These are phyloP conservation scores for Pterobdella sp. DNA, from an alignment of 2,888 invertebrate genomes.

Conservation along the genomic window DNA sequence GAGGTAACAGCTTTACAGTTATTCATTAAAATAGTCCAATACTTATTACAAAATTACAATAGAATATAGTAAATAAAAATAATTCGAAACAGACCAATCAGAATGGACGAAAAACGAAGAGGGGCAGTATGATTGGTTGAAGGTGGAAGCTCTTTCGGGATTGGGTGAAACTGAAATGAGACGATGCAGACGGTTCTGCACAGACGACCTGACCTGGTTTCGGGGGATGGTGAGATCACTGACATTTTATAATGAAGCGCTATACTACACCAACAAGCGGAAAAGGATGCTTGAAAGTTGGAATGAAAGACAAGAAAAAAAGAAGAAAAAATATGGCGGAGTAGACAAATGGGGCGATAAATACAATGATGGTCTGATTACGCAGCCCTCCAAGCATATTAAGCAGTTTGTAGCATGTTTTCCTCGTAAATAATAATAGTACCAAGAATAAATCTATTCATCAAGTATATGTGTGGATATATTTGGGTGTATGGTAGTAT, in stretches of 20 bases:
- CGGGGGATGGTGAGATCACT: conserved; percentile 23
- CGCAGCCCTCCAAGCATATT: no score
- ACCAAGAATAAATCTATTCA: no score
- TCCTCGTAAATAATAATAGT: no score
- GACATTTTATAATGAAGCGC: conserved; percentile 27
- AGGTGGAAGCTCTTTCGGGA: conserved; percentile 19
- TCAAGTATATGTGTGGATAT: no score
- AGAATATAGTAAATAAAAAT: no score
- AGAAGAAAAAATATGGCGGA: not conserved
- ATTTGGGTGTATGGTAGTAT: no score
- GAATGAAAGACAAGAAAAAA: not conserved
- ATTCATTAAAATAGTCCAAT: no score
- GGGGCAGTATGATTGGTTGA: conserved; percentile 18
- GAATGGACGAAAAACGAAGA: not conserved
- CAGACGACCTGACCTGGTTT: conserved; percentile 26
- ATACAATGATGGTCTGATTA: no score
- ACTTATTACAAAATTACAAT: no score
- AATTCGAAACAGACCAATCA: conserved; percentile 16
- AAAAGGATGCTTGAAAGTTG: not conserved
- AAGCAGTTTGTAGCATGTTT: no score
- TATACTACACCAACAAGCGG: conserved; percentile 5
- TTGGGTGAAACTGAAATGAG: conserved; percentile 23
- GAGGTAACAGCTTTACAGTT: no score
- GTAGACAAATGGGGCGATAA: no score
- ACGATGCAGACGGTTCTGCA: conserved; percentile 22